Evolutionary conservation across 2,113 vertebrate genomes (phyloP).

Genomic region (Ictalurus punctatus): DNA sequence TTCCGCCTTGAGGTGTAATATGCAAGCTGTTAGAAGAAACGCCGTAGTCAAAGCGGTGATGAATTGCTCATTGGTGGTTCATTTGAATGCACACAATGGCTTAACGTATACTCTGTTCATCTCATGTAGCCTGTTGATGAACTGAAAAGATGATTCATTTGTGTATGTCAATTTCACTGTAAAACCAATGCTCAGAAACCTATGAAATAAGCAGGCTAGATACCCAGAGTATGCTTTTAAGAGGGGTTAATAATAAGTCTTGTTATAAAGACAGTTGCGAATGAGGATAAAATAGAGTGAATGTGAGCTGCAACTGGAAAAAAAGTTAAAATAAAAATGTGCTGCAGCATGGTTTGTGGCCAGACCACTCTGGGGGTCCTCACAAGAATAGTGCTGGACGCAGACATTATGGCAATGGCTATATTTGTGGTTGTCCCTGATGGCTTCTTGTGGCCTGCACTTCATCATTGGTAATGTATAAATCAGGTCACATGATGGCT

Average conservation of each 20-base stretch:
- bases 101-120: background rate
- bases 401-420: conserved; percentile 39
- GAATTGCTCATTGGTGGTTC: background rate
- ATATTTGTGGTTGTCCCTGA: conserved; percentile 44
- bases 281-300: conserved; percentile 8
- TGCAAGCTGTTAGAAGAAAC: background rate
- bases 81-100: background rate
- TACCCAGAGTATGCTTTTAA: background rate
- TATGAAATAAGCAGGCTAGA: background rate
- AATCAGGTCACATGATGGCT: conserved; percentile 5
- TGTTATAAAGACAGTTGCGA: background rate
- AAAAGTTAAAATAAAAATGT: background rate
- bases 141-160: background rate
- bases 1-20: background rate
- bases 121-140: background rate
- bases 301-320: background rate
- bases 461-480: background rate
- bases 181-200: background rate
- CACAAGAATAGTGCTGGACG: conserved; percentile 42
- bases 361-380: background rate
- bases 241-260: background rate
- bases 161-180: background rate
- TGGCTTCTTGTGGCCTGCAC: conserved; percentile 16
- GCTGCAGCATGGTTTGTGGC: conserved; percentile 1
- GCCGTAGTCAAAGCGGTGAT: background rate